Conservation (phyloP, 2,888 invertebrate species). For the Drosophila longiperda region DNA sequence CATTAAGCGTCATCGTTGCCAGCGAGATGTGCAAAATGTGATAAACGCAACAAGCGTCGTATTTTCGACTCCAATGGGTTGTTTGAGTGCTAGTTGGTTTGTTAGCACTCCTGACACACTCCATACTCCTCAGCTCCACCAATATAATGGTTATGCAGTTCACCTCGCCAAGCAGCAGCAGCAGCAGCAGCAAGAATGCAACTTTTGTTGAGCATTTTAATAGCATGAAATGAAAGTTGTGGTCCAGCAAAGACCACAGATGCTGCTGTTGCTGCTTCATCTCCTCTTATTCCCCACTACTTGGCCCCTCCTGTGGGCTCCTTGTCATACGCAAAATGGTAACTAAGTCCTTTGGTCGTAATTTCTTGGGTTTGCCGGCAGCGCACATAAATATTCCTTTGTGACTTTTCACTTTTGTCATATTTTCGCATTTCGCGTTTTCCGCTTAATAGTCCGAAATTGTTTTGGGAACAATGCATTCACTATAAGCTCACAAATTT, state of each 20-base stretch:
- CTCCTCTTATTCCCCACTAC: background rate
- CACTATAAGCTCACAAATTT: conserved; percentile 64
- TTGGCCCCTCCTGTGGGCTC: background rate
- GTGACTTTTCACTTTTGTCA: conserved; percentile 65
- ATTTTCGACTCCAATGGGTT: conserved; percentile 57
- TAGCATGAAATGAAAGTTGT: conserved; percentile 46
- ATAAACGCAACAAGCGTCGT: conserved; percentile 63
- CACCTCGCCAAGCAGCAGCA: conserved; percentile 23
- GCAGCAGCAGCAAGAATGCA: conserved; percentile 50
- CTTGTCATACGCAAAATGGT: conserved; percentile 46
- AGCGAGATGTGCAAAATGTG: conserved; percentile 62
- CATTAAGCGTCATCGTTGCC: conserved; percentile 59
- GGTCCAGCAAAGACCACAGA: conserved; percentile 52
- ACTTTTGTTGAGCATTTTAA: conserved; percentile 58
- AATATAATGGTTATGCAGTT: conserved; percentile 58
- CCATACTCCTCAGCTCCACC: background rate
- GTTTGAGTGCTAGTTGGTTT: conserved; percentile 1
- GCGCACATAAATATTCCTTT: conserved; percentile 53
- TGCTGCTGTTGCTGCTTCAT: conserved; percentile 2
- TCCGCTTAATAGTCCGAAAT: conserved; percentile 66
- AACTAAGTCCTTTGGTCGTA: conserved; percentile 55
- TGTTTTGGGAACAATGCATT: conserved; percentile 62
- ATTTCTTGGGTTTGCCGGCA: conserved; percentile 55
- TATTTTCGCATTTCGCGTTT: conserved; percentile 42
- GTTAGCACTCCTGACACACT: conserved; percentile 5